Percentiles rank a stretch among this genome's conserved stretches.
These are phyloP conservation scores for Nipponacmea schrenckii DNA, from an alignment of 2,888 invertebrate species.

Conservation along the genomic window DNA sequence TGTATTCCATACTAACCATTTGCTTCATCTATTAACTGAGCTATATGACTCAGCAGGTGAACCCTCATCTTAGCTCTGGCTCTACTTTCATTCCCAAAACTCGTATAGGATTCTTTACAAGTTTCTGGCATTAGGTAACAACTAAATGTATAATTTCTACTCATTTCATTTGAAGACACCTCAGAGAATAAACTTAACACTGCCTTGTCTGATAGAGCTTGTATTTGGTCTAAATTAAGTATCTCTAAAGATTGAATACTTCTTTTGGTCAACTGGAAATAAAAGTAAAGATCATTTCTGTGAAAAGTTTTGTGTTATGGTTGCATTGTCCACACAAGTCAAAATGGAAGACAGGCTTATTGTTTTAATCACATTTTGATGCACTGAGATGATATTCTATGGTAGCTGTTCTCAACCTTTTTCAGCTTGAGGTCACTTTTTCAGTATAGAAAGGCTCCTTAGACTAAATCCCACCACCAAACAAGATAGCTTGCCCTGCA, in stretches of 20 bases:
- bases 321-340: too few species aligned
- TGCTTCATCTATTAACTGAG: slow-evolving; percentile 53
- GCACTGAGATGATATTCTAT: too few species aligned
- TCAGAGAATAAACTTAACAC: slow-evolving; percentile 71
- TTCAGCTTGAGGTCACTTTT: too few species aligned
- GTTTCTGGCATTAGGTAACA: slow-evolving; percentile 70
- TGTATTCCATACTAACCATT: slow-evolving; percentile 42
- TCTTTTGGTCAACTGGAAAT: slow-evolving; percentile 40
- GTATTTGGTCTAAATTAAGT: slow-evolving; percentile 60
- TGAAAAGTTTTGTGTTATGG: too few species aligned
- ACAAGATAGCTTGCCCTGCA: too few species aligned
- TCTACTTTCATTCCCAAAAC: slow-evolving; percentile 73
- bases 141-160: slow-evolving; percentile 71
- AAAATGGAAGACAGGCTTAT: too few species aligned
- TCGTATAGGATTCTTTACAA: slow-evolving; percentile 70
- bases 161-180: slow-evolving; percentile 71
- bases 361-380: too few species aligned
- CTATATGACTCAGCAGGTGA: slow-evolving; percentile 70
- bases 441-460: too few species aligned
- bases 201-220: slow-evolving; percentile 69
- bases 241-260: slow-evolving; percentile 46
- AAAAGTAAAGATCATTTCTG: slow-evolving; percentile 16
- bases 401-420: too few species aligned
- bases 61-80: slow-evolving; percentile 71
- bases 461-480: too few species aligned